A percentile compares a stretch with the other conserved stretches of the same genome.
These are phyloP conservation scores for Natator depressus DNA, from an alignment of 2,113 vertebrate species.

Conservation along the genomic window DNA sequence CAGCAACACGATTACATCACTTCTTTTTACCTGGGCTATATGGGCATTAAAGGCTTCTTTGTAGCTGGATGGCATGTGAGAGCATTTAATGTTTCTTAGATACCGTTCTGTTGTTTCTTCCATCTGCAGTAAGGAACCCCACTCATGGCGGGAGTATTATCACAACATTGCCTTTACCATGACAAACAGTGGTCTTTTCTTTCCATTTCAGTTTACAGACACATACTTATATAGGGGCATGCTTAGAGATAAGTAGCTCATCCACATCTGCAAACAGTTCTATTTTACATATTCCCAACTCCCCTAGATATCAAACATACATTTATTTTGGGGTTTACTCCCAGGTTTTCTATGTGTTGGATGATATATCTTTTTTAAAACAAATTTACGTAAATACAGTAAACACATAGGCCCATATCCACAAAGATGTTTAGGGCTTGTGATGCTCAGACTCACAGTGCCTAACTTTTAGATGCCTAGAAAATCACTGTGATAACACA, in stretches of 20 bases:
- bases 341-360: neutral
- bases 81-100: neutral
- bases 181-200: rapidly evolving
- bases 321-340: neutral
- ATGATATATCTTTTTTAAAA: neutral
- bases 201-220: neutral
- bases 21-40: neutral
- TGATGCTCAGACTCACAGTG: neutral
- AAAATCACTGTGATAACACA: neutral
- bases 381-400: neutral
- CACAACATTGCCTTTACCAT: neutral
- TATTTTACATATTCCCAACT: neutral
- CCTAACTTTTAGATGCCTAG: neutral
- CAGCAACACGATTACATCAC: neutral
- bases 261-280: neutral
- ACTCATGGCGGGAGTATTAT: neutral
- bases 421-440: neutral
- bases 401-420: neutral
- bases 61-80: neutral
- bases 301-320: neutral
- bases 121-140: neutral
- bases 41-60: neutral
- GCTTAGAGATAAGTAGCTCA: neutral
- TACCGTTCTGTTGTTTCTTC: neutral
- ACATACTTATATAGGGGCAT: neutral